These are phyloP conservation scores for Machimus atricapillus DNA, from an alignment of 2,888 invertebrate genomes.

Conservation along the genomic window DNA sequence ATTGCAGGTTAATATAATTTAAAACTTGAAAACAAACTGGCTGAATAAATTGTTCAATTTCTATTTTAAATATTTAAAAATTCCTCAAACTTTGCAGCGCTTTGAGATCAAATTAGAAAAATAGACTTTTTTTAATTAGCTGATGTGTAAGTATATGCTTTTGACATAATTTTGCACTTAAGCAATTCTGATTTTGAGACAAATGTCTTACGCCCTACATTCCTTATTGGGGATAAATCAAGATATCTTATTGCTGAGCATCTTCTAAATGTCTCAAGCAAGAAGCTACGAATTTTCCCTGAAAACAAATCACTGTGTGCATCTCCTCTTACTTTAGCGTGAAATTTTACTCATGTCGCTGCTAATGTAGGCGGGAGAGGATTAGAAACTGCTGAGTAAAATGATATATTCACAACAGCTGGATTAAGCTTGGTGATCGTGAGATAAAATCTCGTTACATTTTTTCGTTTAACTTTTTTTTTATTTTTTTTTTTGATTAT, in stretches of 20 bases:
- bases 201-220: background rate
- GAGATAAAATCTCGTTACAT: conserved; percentile 1
- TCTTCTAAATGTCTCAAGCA: background rate
- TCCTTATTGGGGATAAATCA: background rate
- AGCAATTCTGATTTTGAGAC: background rate
- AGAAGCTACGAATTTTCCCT: background rate
- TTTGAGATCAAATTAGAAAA: background rate
- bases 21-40: background rate
- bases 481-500: background rate
- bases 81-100: background rate
- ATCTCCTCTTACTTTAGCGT: conserved; percentile 23
- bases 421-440: conserved; percentile 13
- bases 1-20: background rate
- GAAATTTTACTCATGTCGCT: conserved; percentile 14
- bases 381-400: conserved; percentile 36
- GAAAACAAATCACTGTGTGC: background rate
- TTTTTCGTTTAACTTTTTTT: background rate
- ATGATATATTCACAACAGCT: conserved; percentile 37
- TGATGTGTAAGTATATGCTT: background rate
- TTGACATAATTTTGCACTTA: background rate
- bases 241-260: background rate
- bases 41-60: background rate
- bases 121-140: background rate
- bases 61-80: background rate
- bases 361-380: conserved; percentile 18